These are phyloP conservation scores for Sicus ferrugineus DNA, from an alignment of 2,888 invertebrate species.

Conservation along the genomic window DNA sequence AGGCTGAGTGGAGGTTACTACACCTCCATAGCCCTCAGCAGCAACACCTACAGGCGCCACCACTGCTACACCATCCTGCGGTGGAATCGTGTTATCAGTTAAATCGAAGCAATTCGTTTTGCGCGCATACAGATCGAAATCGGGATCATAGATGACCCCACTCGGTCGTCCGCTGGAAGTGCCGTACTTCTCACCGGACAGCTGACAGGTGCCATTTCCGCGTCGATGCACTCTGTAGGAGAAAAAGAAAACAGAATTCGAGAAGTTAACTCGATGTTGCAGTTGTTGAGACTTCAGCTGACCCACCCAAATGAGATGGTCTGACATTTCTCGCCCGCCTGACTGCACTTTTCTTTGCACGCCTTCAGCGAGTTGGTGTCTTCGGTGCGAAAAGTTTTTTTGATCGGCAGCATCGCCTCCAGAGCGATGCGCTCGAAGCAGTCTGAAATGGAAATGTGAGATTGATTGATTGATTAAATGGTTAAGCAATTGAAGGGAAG, in stretches of 20 bases:
- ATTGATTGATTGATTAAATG: conserved; percentile 20
- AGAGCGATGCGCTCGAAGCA: conserved; percentile 73
- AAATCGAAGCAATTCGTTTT: conserved; percentile 67
- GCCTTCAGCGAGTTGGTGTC: conserved; percentile 70
- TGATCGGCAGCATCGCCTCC: conserved; percentile 70
- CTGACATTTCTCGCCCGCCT: conserved; percentile 70
- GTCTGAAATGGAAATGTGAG: conserved; percentile 62
- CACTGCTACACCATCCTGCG: conserved; percentile 38
- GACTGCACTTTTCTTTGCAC: conserved; percentile 72
- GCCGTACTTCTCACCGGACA: conserved; percentile 66
- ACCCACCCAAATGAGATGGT: conserved; percentile 72
- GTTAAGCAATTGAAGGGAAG: neutral
- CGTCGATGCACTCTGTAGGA: conserved; percentile 68
- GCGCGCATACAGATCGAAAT: conserved; percentile 70
- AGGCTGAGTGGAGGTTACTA: conserved; percentile 47
- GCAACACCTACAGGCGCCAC: conserved; percentile 31
- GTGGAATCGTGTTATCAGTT: conserved; percentile 56
- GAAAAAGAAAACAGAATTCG: conserved; percentile 22
- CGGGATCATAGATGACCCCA: conserved; percentile 68
- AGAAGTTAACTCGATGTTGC: too few relatives aligned
- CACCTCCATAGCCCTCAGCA: conserved; percentile 39
- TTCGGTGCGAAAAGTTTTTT: conserved; percentile 70
- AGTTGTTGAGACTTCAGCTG: conserved; percentile 14
- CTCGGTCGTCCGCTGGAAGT: conserved; percentile 66
- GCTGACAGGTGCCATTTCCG: conserved; percentile 71